Conservation (phyloP, 2,888 invertebrate genomes). For the Drosophila borealis region DNA sequence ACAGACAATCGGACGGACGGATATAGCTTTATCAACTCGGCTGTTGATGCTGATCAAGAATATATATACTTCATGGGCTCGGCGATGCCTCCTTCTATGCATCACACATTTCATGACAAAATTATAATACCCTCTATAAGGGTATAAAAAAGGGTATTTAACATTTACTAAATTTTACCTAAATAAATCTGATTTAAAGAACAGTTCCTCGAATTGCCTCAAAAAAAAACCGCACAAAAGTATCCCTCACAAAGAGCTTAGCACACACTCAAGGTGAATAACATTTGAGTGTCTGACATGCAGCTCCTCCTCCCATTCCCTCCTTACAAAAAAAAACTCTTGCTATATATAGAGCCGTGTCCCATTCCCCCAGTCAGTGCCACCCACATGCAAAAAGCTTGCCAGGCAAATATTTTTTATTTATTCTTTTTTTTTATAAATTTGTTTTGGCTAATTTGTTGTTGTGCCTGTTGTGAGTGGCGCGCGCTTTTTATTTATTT, state of each 20-base stretch:
- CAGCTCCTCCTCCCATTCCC: background rate
- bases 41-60: too few relatives aligned
- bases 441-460: constrained; percentile 61
- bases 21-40: too few relatives aligned
- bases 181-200: background rate
- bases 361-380: background rate
- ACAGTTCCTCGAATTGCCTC: background rate
- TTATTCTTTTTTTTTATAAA: constrained; percentile 17
- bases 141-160: background rate
- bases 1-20: too few relatives aligned
- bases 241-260: constrained; percentile 12
- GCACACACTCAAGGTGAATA: constrained; percentile 45
- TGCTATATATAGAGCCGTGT: background rate
- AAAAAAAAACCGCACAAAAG: background rate
- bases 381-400: constrained; percentile 14
- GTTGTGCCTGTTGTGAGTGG: constrained; percentile 28
- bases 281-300: constrained; percentile 26
- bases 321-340: background rate
- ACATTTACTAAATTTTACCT: background rate
- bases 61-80: too few relatives aligned
- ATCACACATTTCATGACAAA: too few relatives aligned
- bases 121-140: too few relatives aligned
- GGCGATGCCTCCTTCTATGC: too few relatives aligned
- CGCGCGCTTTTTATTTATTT: constrained; percentile 42
- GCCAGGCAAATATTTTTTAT: constrained; percentile 28